Percentiles rank a stretch among this genome's conserved stretches.
phyloP scores from a whole-genome alignment of 2,113 vertebrate genomes.

The Thalassarche chlororhynchos region DNA sequence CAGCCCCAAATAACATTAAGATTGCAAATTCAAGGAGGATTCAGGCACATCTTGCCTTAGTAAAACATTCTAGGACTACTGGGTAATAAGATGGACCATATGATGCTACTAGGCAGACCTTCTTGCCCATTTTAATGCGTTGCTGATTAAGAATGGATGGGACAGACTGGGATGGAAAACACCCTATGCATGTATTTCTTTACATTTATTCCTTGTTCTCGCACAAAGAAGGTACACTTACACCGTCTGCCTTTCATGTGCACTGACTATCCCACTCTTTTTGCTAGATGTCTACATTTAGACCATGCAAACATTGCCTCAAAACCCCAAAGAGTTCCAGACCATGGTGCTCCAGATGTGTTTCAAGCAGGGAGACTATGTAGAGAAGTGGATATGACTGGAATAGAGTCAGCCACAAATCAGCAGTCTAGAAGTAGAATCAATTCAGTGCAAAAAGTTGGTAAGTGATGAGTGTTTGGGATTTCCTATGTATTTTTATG shows the following conservation, averaged over 20 bases:
- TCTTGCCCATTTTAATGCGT: background rate
- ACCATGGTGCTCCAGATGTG: background rate
- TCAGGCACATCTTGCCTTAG: background rate
- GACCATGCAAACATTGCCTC: background rate
- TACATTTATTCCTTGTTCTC: background rate
- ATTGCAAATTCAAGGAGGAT: background rate
- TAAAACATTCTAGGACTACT: background rate
- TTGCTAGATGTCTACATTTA: background rate
- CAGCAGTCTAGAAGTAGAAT: background rate
- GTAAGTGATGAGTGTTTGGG: background rate
- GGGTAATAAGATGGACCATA: background rate
- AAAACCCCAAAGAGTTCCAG: background rate
- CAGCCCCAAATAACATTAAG: background rate
- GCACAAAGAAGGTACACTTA: background rate
- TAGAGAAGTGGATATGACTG: background rate
- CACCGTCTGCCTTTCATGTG: background rate
- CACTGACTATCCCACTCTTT: background rate
- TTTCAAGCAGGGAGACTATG: background rate
- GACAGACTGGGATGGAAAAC: background rate
- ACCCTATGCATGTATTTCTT: background rate
- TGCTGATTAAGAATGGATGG: background rate
- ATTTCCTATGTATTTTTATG: slow-evolving; percentile 42
- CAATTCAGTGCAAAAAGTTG: background rate
- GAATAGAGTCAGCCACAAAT: background rate
- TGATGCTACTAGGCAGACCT: background rate